Evolutionary conservation across 1,140 invertebrate species (phyloP), one percentile per base, ranked within the genome.

Genomic region (Microvelia longipes): DNA sequence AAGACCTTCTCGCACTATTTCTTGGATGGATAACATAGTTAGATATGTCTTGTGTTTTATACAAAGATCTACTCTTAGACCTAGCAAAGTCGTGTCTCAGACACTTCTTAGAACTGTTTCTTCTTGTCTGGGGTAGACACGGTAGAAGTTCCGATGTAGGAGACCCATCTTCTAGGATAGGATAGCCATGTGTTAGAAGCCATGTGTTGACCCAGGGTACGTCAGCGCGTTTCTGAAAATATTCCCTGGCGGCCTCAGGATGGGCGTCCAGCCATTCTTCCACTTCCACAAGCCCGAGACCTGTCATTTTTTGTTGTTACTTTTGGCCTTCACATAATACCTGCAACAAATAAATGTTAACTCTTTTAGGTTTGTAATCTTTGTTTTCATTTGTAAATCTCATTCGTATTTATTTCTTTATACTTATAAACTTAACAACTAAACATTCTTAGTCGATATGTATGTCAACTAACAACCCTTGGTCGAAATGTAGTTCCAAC

Each of bases 221-320:
- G 70, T 84, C 83, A 0, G 81, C 81, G 74, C 82, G 81, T 26
- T 78, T 75, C 2, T 83, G 70, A 72, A 83, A 82, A 69, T 83
- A 82, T 65, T 83, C 82, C 29, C 79, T 73, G 68, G 78, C 77
- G 29, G 75, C 73, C 11, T 81, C 80, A 0, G 80, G 80, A 71
- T 84, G 80, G 1, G 74, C 71, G 67, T 83, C 82, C 30, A 84
- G 75, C 81, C 82, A 84, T 68, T 79, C 78, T 70, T 83, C 82
- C 2, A 83, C 81, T 28, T 78, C 77, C 15, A 68, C 70, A 61
- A 73, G 74, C 1, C 72, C 72, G 28, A 78, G 66, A 50, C 76
- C 74, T 25, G 76, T 77, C 77, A 78, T 78, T 87, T 86, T 76
- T n/a, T n/a, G n/a, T n/a, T n/a, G n/a, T n/a, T n/a, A n/a, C n/a